Evolutionary conservation across 2,113 vertebrate species (phyloP).

Genomic region (Butorides virescens): DNA sequence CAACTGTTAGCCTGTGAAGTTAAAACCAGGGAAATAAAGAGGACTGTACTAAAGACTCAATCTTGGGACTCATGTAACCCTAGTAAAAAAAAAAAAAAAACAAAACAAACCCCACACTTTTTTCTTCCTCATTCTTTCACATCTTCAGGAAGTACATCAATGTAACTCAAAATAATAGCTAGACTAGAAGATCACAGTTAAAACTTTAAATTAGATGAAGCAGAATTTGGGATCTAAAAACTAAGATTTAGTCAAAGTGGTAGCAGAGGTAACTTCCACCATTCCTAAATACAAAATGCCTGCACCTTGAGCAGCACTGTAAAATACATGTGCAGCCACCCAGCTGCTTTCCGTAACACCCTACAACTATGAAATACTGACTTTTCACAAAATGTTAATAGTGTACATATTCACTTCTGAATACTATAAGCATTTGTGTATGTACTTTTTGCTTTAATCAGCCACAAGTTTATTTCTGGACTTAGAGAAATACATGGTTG

Average conservation of each 20-base stretch:
- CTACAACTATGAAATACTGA: not conserved
- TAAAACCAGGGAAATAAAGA: not conserved
- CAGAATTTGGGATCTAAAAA: not conserved
- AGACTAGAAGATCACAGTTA: not conserved
- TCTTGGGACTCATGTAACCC: not conserved
- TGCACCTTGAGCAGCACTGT: not conserved
- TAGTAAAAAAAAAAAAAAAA: not conserved
- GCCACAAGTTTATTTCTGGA: not conserved
- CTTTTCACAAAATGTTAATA: not conserved
- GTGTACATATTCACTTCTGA: not conserved
- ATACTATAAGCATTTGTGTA: not conserved
- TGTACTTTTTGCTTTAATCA: not conserved
- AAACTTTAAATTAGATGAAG: not conserved
- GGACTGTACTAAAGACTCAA: not conserved
- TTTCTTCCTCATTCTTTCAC: not conserved
- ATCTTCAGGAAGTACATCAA: not conserved
- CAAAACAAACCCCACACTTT: not conserved
- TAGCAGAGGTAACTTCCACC: not conserved
- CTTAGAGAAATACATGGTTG: not conserved
- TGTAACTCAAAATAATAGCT: not conserved
- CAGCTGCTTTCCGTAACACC: not conserved
- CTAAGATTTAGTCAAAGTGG: not conserved
- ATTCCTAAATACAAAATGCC: not conserved
- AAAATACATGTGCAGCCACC: not conserved
- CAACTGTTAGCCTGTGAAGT: not conserved